Conservation (phyloP, 2,797 vertebrate genomes). For the Mus spretus region DNA sequence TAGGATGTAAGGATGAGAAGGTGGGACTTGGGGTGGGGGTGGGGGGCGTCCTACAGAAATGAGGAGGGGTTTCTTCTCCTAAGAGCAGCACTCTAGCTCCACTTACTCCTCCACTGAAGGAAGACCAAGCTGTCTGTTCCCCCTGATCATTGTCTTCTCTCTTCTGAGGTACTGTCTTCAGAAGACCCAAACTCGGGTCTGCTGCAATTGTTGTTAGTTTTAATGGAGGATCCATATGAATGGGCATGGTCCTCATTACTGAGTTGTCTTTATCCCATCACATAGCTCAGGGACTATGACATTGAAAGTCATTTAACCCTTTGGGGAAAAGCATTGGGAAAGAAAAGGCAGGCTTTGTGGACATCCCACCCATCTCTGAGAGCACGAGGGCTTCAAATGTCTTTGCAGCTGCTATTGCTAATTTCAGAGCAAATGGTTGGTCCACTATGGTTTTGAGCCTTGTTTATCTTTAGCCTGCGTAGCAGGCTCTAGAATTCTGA, state of each 20-base stretch:
- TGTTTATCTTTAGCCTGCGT: neutral
- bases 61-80: neutral
- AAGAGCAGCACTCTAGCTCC: neutral
- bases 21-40: neutral
- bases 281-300: neutral
- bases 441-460: neutral
- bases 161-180: neutral
- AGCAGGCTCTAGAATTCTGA: neutral
- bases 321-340: too few relatives aligned
- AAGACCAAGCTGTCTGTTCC: neutral
- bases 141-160: neutral
- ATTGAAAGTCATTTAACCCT: neutral
- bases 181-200: neutral
- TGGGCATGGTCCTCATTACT: neutral
- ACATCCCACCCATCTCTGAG: neutral
- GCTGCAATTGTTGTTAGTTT: conserved; percentile 1
- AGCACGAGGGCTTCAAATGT: too few relatives aligned
- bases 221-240: neutral
- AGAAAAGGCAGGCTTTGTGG: neutral
- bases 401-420: neutral
- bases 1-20: neutral
- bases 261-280: neutral
- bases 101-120: neutral
- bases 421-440: neutral
- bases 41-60: neutral